Base-by-base conservation (phyloP, 2,888 invertebrate genomes). In the Tiphia femorata region DNA sequence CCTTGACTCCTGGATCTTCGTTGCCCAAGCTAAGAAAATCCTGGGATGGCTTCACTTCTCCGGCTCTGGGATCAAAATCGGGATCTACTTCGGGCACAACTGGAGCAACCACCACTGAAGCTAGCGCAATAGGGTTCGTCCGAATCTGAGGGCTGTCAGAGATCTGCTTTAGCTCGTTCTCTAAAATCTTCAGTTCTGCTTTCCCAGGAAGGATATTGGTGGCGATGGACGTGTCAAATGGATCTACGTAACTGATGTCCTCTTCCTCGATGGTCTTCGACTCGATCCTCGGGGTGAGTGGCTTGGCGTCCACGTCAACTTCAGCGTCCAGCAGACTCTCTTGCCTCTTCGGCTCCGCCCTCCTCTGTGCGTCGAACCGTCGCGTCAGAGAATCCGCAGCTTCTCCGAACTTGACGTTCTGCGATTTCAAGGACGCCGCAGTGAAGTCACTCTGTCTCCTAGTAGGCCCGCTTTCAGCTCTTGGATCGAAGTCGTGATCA, bases 141-240 rank as follows among this genome's bases (percentile, higher is more conserved):
- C 68, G 61, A 2, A 78, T 53, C 1, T 86, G 84, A 1, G 68
- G 54, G 19, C 75, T 68, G 43, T 77, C 84, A 46, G 86, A 84
- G 55, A 89, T 86, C 68, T 84, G 78, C 17, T 91, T 90, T 54
- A 94, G 86, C 78, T 93, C 93, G 79, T 87, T 91, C 68, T 93
- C 93, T 16, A 94, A 78, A 30, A 93, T 82, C 78, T 91, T 92
- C 7, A 94, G 85, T 81, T 94, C 94, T 1, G 93, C 91, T 82
- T 89, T 91, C 2, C 94, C 92, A 0, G 93, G 94, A 46, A 88
- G 85, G 49, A 93, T 89, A 76, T 92, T 91, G 53, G 86, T 86
- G 0, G 93, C 93, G 71, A 93, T 92, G 0, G 95, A 93, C 0
- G 96, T 96, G 78, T 96, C 96, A 79, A 96, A 96, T 0, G 95